Evolutionary conservation across 2,888 invertebrate genomes (phyloP).

Genomic region (Orthosia cruda): DNA sequence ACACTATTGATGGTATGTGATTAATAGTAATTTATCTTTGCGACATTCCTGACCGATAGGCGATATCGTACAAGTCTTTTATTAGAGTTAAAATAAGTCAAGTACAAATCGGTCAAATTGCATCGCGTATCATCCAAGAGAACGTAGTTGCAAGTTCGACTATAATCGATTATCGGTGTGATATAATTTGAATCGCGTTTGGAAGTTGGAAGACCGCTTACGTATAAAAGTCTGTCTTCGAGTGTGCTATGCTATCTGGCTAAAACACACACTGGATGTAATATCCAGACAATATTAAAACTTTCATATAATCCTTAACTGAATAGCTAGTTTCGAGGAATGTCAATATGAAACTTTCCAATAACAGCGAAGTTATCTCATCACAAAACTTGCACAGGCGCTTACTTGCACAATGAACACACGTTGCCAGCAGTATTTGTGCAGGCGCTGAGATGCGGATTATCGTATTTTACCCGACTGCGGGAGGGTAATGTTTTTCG

Average conservation of each 20-base stretch:
- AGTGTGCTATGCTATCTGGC: background rate
- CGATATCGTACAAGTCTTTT: no score
- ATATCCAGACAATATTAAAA: background rate
- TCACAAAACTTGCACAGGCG: conserved; percentile 43
- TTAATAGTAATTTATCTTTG: background rate
- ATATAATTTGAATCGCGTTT: no score
- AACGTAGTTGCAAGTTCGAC: no score
- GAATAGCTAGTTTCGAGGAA: background rate
- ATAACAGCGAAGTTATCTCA: conserved; percentile 37
- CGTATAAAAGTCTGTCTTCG: background rate
- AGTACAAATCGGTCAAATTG: no score
- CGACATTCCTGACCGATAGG: no score
- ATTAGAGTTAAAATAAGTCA: no score
- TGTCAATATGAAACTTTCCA: conserved; percentile 25
- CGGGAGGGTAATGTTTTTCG: no score
- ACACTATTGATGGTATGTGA: background rate
- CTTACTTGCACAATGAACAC: conserved; percentile 39
- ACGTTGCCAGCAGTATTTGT: conserved; percentile 57
- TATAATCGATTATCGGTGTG: no score
- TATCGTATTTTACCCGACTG: conserved; percentile 20
- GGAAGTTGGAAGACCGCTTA: no score
- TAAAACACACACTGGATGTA: background rate
- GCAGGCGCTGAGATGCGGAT: conserved; percentile 45
- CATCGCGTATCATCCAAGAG: no score
- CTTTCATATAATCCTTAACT: background rate